Evolutionary conservation across 1,140 invertebrate genomes (phyloP), one percentile per base, ranked within the genome.

Genomic region (Papilio xuthus): DNA sequence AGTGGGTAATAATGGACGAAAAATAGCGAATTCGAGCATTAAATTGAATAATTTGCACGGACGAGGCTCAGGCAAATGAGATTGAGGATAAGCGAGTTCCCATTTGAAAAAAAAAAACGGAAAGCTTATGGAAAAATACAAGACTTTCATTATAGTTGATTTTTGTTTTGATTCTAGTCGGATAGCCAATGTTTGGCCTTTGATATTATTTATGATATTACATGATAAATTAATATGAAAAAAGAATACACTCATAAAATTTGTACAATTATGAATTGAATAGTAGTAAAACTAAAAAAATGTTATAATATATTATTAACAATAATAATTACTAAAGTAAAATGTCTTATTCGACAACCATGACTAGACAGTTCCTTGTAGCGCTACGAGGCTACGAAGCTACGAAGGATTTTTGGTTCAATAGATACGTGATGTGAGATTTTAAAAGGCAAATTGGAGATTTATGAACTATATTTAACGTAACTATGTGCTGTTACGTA

Each of bases 31-130:
- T 86, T 90, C 81, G 85, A 84, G 85, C 85, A 85, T 88, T 85
- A 89, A 89, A 89, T 89, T 90, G 88, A 90, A 88, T 89, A 88
- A 90, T 89, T 86, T 83, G 69, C 78, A 80, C 80, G 78, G 83
- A 84, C 80, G 82, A 81, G 85, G 87, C 83, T 87, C 83, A 80
- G 56, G 82, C 81, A 87, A 90, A 90, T 88, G 89, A 89, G 89
- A 88, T 89, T 84, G 82, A 70, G 83, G 88, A 84, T 88, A 85
- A 89, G 86, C 85, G 80, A 80, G 78, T 80, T 85, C 83, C 81
- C 84, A 82, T 88, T 88, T 87, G 75, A 72, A 73, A 71, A 81
- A 80, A 37, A 83, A 85, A 86, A 86, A 85, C 80, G 73, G 70
- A 53, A 77, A 77, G 75, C 82, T 80, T 80, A 83, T 79, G 77